Evolutionary conservation across 2,888 invertebrate species (phyloP), one percentile per base, ranked within the genome.

Genomic region (Acanthosepion lycidas): DNA sequence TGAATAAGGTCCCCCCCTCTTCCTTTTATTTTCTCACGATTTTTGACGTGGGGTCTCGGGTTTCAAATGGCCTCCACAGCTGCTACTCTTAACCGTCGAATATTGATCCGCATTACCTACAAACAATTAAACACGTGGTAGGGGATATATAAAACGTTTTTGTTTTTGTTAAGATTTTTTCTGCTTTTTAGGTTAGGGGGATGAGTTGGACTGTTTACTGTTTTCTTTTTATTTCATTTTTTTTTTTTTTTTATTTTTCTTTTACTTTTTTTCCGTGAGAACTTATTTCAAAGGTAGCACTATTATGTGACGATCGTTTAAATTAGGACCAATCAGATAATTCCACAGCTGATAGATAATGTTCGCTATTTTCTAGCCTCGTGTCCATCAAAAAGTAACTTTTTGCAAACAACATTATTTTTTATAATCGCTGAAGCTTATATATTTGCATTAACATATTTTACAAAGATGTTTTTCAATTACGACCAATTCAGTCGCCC

Each of bases 61-160:
- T 78, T 78, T 78, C 78, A 78, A 78, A 78, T 78, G 78, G 78
- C 78, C 18, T n/a, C 33, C 78, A 78, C 78, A 78, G 78, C 78
- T 78, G 78, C 78, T 78, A 18, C 78, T n/a, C 78, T 12, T 33
- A 78, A 78, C 78, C n/a, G 78, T 33, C 78, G 18, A 78, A n/a
- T 78, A 78, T 78, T 78, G 78, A 78, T 78, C 78, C 33, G 78
- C 15, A 78, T 78, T 78, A n/a, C 78, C n/a, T 78, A n/a, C 78
- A 78, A 78, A 78, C 78, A 78, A 78, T 78, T 78, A 78, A 78
- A 78, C 59, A 23, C 59, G 59, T 59, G 59, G 59, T 59, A 23
- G 59, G 55, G n/a, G 78, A 78, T 12, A 78, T n/a, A 15, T 33
- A 15, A n/a, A 78, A 78, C 15, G 15, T 33, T 78, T 78, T 78